phyloP scores from a whole-genome alignment of 2,888 invertebrate genomes.

The Caenorhabditis angaria region DNA sequence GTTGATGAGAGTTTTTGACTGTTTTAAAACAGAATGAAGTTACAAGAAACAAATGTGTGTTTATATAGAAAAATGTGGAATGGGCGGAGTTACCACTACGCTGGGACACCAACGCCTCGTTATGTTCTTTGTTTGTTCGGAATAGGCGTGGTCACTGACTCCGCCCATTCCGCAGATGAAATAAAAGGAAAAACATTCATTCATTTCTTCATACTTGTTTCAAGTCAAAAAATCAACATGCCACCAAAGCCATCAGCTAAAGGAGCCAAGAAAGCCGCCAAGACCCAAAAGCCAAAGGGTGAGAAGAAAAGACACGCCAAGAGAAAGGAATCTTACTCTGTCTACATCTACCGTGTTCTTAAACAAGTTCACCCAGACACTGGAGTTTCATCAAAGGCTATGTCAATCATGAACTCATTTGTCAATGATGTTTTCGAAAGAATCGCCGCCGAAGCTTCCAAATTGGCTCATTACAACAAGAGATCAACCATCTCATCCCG shows the following conservation, averaged over 20 bases:
- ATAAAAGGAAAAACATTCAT: too few species aligned
- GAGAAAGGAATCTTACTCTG: constrained; percentile 71
- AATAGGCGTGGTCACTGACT: too few species aligned
- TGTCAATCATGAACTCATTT: constrained; percentile 80
- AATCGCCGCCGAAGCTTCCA: constrained; percentile 77
- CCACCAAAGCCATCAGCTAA: constrained; percentile 70
- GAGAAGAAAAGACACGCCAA: constrained; percentile 70
- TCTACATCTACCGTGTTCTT: constrained; percentile 78
- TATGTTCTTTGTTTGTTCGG: too few species aligned
- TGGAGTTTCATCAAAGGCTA: constrained; percentile 80
- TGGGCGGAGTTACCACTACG: too few species aligned
- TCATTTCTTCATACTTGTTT: too few species aligned
- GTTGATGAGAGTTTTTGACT: too few species aligned
- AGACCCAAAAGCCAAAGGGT: constrained; percentile 55
- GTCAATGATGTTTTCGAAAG: constrained; percentile 82
- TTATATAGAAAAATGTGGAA: too few species aligned
- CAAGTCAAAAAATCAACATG: too few species aligned
- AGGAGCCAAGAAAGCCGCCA: constrained; percentile 71
- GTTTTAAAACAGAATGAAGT: too few species aligned
- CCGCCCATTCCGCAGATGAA: too few species aligned
- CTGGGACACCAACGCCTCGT: too few species aligned
- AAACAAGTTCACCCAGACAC: constrained; percentile 77
- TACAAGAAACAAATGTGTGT: too few species aligned
- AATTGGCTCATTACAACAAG: constrained; percentile 79
- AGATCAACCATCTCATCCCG: constrained; percentile 79